Conservation (phyloP, 2,797 vertebrate species). For the Leptodactylus fallax region DNA sequence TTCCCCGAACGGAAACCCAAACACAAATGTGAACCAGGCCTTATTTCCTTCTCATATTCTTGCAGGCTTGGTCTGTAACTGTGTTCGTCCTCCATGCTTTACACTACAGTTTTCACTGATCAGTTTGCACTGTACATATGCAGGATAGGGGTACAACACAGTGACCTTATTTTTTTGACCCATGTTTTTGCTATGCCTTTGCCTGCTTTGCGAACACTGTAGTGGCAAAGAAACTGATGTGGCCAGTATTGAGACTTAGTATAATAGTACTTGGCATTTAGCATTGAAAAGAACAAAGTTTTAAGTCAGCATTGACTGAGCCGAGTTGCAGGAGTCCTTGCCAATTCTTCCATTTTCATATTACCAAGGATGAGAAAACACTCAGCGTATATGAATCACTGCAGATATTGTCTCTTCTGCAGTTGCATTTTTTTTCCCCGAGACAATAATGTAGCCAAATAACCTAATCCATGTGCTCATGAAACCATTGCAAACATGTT, state of each 20-base stretch:
- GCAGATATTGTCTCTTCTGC: background rate
- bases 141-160: background rate
- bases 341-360: slow-evolving; percentile 42
- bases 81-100: background rate
- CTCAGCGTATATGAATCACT: slow-evolving; percentile 36
- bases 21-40: too few species aligned
- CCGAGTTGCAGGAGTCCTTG: background rate
- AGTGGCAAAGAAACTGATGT: background rate
- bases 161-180: background rate
- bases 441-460: background rate
- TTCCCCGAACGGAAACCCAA: too few species aligned
- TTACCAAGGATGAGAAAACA: background rate
- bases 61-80: background rate
- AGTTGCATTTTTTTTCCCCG: too few species aligned
- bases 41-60: too few species aligned
- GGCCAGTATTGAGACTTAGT: background rate
- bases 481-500: background rate
- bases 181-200: background rate
- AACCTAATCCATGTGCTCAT: background rate
- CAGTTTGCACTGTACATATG: background rate
- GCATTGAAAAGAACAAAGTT: background rate
- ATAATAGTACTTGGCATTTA: background rate
- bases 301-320: slow-evolving; percentile 2
- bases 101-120: background rate
- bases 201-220: background rate